phyloP scores from a whole-genome alignment of 2,113 vertebrate species.

The Lutjanus erythropterus region DNA sequence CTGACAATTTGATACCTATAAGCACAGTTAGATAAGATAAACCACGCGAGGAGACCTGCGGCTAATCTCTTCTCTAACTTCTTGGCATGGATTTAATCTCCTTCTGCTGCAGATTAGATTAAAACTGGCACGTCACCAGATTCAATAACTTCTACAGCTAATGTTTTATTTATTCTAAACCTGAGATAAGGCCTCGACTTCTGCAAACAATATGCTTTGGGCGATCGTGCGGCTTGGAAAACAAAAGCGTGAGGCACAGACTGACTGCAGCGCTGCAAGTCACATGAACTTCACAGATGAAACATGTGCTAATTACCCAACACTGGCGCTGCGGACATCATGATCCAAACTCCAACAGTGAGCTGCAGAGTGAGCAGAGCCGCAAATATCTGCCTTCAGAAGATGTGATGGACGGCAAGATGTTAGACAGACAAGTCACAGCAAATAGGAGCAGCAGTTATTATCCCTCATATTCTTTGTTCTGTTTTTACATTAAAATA shows the following conservation, averaged over 20 bases:
- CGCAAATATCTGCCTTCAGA: slow-evolving; percentile 22
- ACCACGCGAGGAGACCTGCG: background rate
- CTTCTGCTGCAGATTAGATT: slow-evolving; percentile 71
- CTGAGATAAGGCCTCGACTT: slow-evolving; percentile 49
- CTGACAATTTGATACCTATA: background rate
- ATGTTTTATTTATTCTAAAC: slow-evolving; percentile 61
- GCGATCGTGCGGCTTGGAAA: slow-evolving; percentile 8
- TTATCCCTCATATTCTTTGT: slow-evolving; percentile 49
- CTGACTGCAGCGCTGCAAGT: background rate
- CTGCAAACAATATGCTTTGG: slow-evolving; percentile 34
- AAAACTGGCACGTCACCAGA: slow-evolving; percentile 54
- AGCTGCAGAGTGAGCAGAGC: slow-evolving; percentile 10
- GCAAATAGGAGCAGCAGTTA: slow-evolving; percentile 36
- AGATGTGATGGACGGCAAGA: slow-evolving; percentile 35
- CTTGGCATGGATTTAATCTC: slow-evolving; percentile 39
- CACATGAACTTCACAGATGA: slow-evolving; percentile 28
- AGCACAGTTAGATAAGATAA: slow-evolving; percentile 55
- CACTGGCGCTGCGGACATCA: slow-evolving; percentile 3
- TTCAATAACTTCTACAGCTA: slow-evolving; percentile 49
- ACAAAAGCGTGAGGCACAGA: slow-evolving; percentile 22
- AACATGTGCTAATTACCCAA: slow-evolving; percentile 52
- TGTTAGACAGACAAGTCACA: slow-evolving; percentile 57
- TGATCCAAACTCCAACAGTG: background rate
- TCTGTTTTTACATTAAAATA: slow-evolving; percentile 48
- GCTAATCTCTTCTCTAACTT: slow-evolving; percentile 28